Percentiles rank a stretch among this genome's conserved stretches.
phyloP scores from a whole-genome alignment of 1,140 invertebrate species.

The Cydia pomonella region DNA sequence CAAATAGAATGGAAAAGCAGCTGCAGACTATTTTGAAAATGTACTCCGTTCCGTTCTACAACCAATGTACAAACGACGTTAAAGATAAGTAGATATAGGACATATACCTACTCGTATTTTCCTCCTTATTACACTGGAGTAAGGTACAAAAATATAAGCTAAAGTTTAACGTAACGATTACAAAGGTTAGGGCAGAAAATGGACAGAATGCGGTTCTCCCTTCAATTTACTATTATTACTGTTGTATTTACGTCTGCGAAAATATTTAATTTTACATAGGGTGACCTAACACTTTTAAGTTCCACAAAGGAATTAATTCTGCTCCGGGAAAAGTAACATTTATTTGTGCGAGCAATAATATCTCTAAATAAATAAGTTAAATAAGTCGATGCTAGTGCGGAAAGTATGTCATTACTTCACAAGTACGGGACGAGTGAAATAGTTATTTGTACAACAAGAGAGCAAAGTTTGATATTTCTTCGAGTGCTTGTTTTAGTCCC shows the following conservation, averaged over 20 bases:
- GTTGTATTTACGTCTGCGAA: background rate
- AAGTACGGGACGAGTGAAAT: too few relatives aligned
- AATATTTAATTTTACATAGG: background rate
- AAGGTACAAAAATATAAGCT: background rate
- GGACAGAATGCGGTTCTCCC: background rate
- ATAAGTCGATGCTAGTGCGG: too few relatives aligned
- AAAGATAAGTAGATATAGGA: background rate
- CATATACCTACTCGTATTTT: background rate
- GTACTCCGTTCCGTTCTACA: background rate
- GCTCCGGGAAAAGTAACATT: too few relatives aligned
- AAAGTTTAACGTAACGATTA: background rate
- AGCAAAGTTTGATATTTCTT: too few relatives aligned
- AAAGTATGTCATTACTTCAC: too few relatives aligned
- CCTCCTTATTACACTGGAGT: background rate
- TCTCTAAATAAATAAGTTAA: too few relatives aligned
- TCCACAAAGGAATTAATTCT: background rate
- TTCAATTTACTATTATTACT: slow-evolving; percentile 3
- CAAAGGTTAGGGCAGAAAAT: background rate
- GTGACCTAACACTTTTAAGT: background rate
- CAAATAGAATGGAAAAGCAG: slow-evolving; percentile 26
- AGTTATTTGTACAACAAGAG: too few relatives aligned
- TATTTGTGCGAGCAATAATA: too few relatives aligned
- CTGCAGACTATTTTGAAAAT: background rate
- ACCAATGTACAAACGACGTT: background rate
- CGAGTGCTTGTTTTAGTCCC: too few relatives aligned